Evolutionary conservation across 2,888 invertebrate genomes (phyloP).

Genomic region (Flexamia atlantica): DNA sequence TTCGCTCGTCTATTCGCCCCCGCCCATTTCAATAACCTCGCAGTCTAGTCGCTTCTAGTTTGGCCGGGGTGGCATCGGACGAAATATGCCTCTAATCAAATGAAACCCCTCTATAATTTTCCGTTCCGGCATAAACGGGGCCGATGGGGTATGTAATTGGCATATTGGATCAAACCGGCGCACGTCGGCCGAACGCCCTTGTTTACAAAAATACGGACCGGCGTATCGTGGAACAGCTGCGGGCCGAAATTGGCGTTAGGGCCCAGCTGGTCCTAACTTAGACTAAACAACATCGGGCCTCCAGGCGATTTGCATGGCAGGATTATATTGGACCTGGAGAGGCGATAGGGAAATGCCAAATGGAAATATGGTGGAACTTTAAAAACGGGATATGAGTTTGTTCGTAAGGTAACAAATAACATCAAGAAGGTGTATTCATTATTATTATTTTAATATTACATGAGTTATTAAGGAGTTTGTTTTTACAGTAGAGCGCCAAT

Average conservation of each 20-base stretch:
- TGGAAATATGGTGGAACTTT: too few relatives aligned
- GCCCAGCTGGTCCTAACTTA: constrained; percentile 15
- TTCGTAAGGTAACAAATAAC: too few relatives aligned
- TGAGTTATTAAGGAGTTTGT: too few relatives aligned
- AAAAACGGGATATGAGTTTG: too few relatives aligned
- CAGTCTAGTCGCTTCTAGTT: background rate
- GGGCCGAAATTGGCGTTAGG: constrained; percentile 19
- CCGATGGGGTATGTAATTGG: constrained; percentile 41
- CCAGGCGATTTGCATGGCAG: background rate
- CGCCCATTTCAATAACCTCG: constrained; percentile 40
- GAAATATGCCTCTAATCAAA: constrained; percentile 53
- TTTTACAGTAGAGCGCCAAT: too few relatives aligned
- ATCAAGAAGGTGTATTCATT: too few relatives aligned
- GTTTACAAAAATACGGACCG: constrained; percentile 53
- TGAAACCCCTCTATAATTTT: constrained; percentile 53
- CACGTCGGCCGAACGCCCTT: constrained; percentile 19
- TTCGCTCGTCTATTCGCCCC: background rate
- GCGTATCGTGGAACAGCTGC: background rate
- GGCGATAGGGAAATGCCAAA: too few relatives aligned
- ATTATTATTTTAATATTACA: too few relatives aligned
- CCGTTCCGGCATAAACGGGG: constrained; percentile 30
- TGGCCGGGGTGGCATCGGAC: constrained; percentile 15
- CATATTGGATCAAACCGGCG: constrained; percentile 43
- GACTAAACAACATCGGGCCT: constrained; percentile 51
- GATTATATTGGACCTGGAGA: background rate